These are phyloP conservation scores for Lydus trimaculatus DNA, from an alignment of 2,888 invertebrate species.

Conservation along the genomic window DNA sequence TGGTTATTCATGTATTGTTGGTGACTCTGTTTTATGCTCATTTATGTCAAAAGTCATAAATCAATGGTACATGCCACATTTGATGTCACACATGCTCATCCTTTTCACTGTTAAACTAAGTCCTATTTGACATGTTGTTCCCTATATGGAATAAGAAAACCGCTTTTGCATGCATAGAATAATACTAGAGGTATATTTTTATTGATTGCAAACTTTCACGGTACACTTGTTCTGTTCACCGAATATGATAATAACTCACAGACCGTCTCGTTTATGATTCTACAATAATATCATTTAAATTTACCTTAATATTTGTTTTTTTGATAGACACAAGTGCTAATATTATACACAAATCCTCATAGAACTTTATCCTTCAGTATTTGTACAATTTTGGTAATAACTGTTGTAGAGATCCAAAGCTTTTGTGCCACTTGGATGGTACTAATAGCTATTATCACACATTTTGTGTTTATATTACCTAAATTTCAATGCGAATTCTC, in stretches of 20 bases:
- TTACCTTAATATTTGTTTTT: slow-evolving; percentile 25
- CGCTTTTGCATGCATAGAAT: slow-evolving; percentile 35
- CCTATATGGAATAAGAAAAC: slow-evolving; percentile 31
- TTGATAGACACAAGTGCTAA: slow-evolving; percentile 12
- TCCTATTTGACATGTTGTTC: slow-evolving; percentile 27
- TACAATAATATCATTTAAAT: slow-evolving; percentile 32
- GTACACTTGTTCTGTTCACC: slow-evolving; percentile 34
- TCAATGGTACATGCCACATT: slow-evolving; percentile 37
- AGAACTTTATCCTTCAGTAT: slow-evolving; percentile 12
- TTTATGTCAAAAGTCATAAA: slow-evolving; percentile 35
- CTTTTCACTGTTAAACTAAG: slow-evolving; percentile 21
- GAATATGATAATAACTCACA: slow-evolving; percentile 37
- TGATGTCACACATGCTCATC: slow-evolving; percentile 31
- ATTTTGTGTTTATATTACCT: slow-evolving; percentile 25
- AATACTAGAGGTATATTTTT: slow-evolving; percentile 35
- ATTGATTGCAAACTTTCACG: slow-evolving; percentile 39
- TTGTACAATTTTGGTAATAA: slow-evolving; percentile 25
- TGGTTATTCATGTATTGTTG: slow-evolving; percentile 33
- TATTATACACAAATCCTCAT: slow-evolving; percentile 9
- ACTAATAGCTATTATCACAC: slow-evolving; percentile 21
- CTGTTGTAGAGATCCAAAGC: slow-evolving; percentile 11
- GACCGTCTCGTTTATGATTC: slow-evolving; percentile 30
- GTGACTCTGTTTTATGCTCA: slow-evolving; percentile 35
- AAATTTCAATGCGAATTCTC: slow-evolving; percentile 18
- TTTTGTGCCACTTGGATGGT: slow-evolving; percentile 6